Base-by-base conservation (phyloP, 2,113 vertebrate species). In the Erythrocercus mccallii region DNA sequence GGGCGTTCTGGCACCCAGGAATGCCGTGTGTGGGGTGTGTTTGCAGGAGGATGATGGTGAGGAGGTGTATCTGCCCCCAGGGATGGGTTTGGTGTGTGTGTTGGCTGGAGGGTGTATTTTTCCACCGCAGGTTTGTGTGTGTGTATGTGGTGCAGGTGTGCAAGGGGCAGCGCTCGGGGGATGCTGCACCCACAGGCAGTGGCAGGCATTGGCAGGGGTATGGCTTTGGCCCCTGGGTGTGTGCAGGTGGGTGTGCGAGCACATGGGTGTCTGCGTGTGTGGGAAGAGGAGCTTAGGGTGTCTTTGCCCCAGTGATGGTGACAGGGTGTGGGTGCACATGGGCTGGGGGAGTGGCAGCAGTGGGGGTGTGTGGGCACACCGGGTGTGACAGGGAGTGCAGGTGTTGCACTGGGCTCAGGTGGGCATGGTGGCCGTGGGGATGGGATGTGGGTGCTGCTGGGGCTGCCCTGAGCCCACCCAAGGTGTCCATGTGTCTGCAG, bases 401-500 rank as follows among this genome's bases (percentile, higher is more conserved):
- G 20, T 47, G 61, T 53, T 81, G 74, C 0, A 0, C 51, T 15
- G 12, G 47, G 58, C 70, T 74, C 56, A 5, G 62, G 12, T 25
- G 69, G 48, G 37, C 1, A 2, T 3, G 33, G 45, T 33, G 53
- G 25, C 16, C 3, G 0, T 71, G 10, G 14, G 47, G 9, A 12
- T 11, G 21, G 15, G 37, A 22, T 31, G 73, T 28, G 38, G 25
- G 30, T 50, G 62, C 35, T 86, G 28, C 68, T 40, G n/a, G 19
- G 38, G 40, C 1, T 40, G 7, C 35, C 0, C 0, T 64, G 71
- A 56, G 58, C 54, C 35, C 11, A 7, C 38, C 4, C 24, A 10
- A 10, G 9, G 17, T 24, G 38, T 54, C 35, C 0, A 0, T n/a
- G 30, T 60, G 40, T 44, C 66, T 3, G 0, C 8, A n/a, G 28